phyloP scores from a whole-genome alignment of 2,797 vertebrate species.

The Pangasius krempfi region DNA sequence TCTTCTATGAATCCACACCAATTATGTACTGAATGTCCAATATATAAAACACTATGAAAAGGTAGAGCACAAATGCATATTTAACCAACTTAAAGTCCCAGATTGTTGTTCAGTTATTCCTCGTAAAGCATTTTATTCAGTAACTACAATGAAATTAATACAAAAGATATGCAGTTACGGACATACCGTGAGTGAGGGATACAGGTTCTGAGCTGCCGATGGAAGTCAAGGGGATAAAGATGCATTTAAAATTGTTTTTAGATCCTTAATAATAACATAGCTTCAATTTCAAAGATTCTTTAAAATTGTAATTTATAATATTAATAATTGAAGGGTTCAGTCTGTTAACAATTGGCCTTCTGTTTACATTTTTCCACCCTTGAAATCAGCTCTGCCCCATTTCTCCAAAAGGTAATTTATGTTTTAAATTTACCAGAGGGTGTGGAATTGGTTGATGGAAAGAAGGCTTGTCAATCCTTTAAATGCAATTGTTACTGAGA shows the following conservation, averaged over 20 bases:
- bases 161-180: background rate
- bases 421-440: background rate
- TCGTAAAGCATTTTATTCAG: background rate
- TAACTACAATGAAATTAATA: background rate
- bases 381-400: background rate
- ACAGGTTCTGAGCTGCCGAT: background rate
- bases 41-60: background rate
- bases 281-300: background rate
- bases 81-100: background rate
- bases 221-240: background rate
- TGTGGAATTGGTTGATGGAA: background rate
- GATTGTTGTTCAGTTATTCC: background rate
- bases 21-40: background rate
- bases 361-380: background rate
- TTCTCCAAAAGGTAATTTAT: background rate
- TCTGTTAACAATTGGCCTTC: background rate
- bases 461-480: background rate
- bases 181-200: background rate
- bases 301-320: background rate
- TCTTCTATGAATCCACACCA: background rate
- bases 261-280: background rate
- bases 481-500: background rate
- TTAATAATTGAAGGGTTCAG: background rate
- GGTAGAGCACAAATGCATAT: background rate
- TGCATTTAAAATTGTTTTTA: background rate